Evolutionary conservation across 1,140 invertebrate species (phyloP).

Genomic region (Brachionus angularis): DNA sequence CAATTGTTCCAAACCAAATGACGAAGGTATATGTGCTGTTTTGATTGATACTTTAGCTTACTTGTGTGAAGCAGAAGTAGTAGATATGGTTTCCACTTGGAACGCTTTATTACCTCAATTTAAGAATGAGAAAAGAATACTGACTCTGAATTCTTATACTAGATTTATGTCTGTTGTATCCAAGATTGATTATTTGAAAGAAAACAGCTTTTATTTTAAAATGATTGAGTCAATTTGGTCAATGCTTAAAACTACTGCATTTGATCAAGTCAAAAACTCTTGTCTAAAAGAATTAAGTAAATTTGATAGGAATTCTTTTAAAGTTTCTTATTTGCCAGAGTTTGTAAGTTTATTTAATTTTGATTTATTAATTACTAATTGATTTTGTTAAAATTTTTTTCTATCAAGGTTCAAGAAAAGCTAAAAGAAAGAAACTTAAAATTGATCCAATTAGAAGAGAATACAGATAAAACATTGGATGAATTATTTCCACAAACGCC

Average conservation of each 20-base stretch:
- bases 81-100: constrained; percentile 40
- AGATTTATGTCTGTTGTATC: constrained; percentile 35
- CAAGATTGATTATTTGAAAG: not conserved
- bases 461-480: constrained; percentile 25
- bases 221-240: no score
- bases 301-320: constrained; percentile 21
- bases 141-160: constrained; percentile 6
- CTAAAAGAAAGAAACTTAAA: constrained; percentile 4
- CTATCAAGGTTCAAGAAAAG: constrained; percentile 20
- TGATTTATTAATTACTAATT: not conserved
- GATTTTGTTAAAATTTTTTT: not conserved
- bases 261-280: not conserved
- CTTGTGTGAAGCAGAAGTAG: constrained; percentile 38
- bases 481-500: constrained; percentile 7
- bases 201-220: constrained; percentile 32
- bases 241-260: not conserved
- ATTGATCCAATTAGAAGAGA: constrained; percentile 14
- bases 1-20: not conserved
- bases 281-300: constrained; percentile 10
- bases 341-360: constrained; percentile 9
- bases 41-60: constrained; percentile 9
- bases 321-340: constrained; percentile 17
- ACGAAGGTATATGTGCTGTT: constrained; percentile 14
- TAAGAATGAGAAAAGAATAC: constrained; percentile 11
- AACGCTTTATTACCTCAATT: constrained; percentile 29